Evolutionary conservation across 1,140 invertebrate species (phyloP).

Genomic region (Antheraea mylitta): DNA sequence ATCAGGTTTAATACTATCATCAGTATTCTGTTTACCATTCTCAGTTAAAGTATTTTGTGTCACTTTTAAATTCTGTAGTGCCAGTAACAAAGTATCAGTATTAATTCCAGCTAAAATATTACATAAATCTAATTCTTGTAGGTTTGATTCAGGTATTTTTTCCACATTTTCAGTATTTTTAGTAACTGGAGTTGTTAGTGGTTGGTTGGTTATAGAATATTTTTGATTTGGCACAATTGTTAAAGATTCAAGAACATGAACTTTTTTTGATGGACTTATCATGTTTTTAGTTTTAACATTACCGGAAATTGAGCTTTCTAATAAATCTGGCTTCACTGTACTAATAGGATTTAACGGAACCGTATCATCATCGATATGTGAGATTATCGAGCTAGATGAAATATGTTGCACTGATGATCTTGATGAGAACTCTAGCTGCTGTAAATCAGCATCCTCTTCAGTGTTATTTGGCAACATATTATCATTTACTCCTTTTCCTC

Average conservation of each 20-base stretch:
- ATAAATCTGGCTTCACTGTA: background rate
- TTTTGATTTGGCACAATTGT: conserved; percentile 23
- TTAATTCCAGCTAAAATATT: conserved; percentile 61
- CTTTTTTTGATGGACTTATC: conserved; percentile 51
- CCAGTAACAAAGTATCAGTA: conserved; percentile 57
- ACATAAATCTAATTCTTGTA: conserved; percentile 43
- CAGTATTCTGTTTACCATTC: conserved; percentile 21
- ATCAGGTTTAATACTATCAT: conserved; percentile 20
- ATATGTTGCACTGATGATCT: background rate
- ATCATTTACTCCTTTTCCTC: background rate
- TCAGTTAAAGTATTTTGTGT: conserved; percentile 25
- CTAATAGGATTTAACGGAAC: background rate
- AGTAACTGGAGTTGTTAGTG: conserved; percentile 10
- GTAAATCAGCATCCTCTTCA: background rate
- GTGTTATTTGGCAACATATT: background rate
- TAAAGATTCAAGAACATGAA: conserved; percentile 50
- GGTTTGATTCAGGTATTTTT: conserved; percentile 16
- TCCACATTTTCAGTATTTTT: conserved; percentile 16
- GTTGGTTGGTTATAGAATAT: conserved; percentile 5
- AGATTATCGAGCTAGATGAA: background rate
- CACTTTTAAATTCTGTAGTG: conserved; percentile 65
- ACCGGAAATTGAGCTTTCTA: background rate
- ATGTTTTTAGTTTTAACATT: background rate
- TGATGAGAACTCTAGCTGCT: conserved; percentile 2
- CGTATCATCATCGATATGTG: background rate